Conservation (phyloP, 1,140 invertebrate species). For the Drosophila leontia region DNA sequence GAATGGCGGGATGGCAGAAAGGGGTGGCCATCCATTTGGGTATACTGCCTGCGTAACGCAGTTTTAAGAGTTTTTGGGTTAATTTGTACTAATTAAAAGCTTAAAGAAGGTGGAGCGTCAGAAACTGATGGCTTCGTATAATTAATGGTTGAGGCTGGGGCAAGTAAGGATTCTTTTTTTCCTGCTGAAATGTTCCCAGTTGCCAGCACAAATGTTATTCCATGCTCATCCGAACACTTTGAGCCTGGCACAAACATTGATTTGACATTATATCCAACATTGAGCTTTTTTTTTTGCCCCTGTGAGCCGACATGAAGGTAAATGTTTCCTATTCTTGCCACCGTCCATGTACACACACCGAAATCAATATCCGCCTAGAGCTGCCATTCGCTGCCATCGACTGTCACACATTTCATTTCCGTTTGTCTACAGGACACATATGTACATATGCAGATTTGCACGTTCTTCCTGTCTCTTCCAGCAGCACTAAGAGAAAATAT, state of each 20-base stretch:
- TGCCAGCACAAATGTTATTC: not conserved
- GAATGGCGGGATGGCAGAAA: not conserved
- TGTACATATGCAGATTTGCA: conserved; percentile 49
- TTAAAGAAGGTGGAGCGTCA: not conserved
- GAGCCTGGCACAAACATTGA: conserved; percentile 15
- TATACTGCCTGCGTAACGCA: not conserved
- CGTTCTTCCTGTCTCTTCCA: conserved; percentile 19
- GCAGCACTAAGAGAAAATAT: not conserved
- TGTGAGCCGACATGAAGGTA: conserved; percentile 17
- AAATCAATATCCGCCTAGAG: conserved; percentile 65
- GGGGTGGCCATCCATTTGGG: conserved; percentile 6
- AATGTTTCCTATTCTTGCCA: conserved; percentile 31
- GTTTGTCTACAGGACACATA: conserved; percentile 39
- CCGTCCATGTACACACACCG: conserved; percentile 23
- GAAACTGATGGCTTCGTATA: not conserved
- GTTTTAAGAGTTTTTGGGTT: not conserved
- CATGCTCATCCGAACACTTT: not conserved
- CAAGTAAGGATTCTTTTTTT: not conserved
- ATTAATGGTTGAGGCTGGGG: not conserved
- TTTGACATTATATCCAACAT: conserved; percentile 27
- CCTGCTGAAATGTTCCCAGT: no score
- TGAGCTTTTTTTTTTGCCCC: conserved; percentile 12
- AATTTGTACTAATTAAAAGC: conserved; percentile 20
- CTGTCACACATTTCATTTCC: conserved; percentile 73
- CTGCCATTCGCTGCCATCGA: conserved; percentile 37